phyloP scores from a whole-genome alignment of 1,140 invertebrate species.

The Streblospio benedicti region DNA sequence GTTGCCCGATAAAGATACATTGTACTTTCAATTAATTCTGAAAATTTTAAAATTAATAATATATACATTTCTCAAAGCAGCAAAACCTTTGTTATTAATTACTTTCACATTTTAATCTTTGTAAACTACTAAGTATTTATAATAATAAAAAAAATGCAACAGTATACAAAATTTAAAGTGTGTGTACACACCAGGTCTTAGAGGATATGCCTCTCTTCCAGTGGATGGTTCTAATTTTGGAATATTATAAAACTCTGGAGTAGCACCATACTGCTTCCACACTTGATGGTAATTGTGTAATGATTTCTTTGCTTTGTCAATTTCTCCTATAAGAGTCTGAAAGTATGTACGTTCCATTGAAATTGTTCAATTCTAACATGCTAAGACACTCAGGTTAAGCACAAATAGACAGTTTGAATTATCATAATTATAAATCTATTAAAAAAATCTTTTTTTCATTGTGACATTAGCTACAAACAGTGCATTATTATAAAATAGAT shows the following conservation, averaged over 20 bases:
- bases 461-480: too few relatives aligned
- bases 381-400: too few relatives aligned
- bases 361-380: not conserved
- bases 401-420: too few relatives aligned
- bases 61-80: not conserved
- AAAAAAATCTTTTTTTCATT: too few relatives aligned
- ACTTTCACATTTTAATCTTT: not conserved
- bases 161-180: not conserved
- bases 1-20: constrained; percentile 95
- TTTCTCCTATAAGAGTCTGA: constrained; percentile 63
- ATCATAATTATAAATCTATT: too few relatives aligned
- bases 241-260: constrained; percentile 96
- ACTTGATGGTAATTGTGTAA: constrained; percentile 92
- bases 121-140: not conserved
- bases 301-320: constrained; percentile 81
- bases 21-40: constrained; percentile 87
- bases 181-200: constrained; percentile 60
- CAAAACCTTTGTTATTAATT: not conserved
- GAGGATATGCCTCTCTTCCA: constrained; percentile 84
- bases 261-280: constrained; percentile 90
- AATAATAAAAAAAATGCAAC: not conserved
- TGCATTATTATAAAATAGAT: not conserved
- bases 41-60: constrained; percentile 8
- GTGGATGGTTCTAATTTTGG: constrained; percentile 67
- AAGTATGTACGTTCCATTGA: constrained; percentile 14